A percentile compares a stretch with the other conserved stretches of the same genome.
Evolutionary conservation across 2,113 vertebrate species (phyloP).

Genomic region (Platycercus adscitus): DNA sequence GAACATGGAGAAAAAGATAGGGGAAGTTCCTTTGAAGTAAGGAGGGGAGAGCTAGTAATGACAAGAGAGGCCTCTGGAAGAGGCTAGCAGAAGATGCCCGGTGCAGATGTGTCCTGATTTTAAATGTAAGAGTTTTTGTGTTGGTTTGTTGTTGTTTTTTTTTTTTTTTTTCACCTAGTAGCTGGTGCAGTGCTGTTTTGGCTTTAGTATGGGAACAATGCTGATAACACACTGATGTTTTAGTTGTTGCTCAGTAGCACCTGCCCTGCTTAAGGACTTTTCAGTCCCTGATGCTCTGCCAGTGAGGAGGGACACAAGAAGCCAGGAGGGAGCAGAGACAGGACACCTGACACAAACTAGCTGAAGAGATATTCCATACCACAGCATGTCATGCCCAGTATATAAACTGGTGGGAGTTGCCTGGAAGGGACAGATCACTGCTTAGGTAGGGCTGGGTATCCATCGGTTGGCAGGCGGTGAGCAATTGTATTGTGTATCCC

Average conservation of each 20-base stretch:
- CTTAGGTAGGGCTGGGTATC: neutral
- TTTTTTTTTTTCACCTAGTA: neutral
- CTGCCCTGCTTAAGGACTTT: neutral
- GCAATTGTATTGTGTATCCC: neutral
- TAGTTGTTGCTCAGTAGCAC: neutral
- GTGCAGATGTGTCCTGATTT: neutral
- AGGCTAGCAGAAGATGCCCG: neutral
- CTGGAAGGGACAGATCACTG: neutral
- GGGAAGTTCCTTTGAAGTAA: neutral
- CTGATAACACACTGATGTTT: neutral
- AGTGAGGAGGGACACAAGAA: neutral
- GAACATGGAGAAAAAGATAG: neutral
- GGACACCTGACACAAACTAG: neutral
- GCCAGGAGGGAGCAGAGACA: neutral
- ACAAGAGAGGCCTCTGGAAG: neutral
- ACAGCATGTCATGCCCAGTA: neutral
- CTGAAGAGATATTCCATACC: neutral
- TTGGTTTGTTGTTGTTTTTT: too few species aligned
- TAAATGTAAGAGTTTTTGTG: neutral
- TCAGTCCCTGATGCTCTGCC: neutral
- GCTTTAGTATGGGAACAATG: neutral
- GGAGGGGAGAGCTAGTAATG: neutral
- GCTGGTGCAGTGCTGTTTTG: neutral
- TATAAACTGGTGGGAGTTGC: neutral
- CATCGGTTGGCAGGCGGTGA: neutral